Base-by-base conservation (phyloP, 2,888 invertebrate genomes). In the Agrilus mali region DNA sequence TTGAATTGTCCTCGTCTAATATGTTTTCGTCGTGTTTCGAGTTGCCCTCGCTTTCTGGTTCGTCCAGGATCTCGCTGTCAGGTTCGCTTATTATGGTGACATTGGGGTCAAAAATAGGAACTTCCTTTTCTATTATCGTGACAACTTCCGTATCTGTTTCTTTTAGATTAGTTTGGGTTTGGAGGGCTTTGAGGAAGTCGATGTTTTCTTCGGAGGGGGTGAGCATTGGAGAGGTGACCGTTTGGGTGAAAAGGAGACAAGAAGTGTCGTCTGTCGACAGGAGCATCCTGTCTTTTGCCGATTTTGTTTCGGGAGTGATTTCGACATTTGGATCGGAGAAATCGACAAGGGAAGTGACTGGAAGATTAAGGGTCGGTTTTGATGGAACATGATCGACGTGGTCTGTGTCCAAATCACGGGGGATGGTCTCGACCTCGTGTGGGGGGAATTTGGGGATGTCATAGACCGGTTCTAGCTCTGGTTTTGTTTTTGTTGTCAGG, bases 151-250 rank as follows among this genome's bases (percentile, higher is more conserved):
- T n/a, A n/a, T 12, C 42, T 16, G 12, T 14, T 34, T 31, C 35
- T 31, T 45, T 38, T 10, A 38, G 2, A 12, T 38, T 31, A 4
- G 17, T 14, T 4, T 38, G 20, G 8, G 20, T 20, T 46, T 60
- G 57, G 48, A 68, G 64, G 32, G 62, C 66, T 53, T 67, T 65
- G 39, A 67, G 53, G 52, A 68, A 67, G 54, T 68, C 68, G 27
- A 67, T 65, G 47, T 64, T 64, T 49, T 68, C 68, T 46, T 68
- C 68, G 15, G 64, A 64, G 7, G 68, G 68, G 14, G 68, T 68
- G 38, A 67, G 46, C 66, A 67, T 67, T 4, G 68, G 68, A 1
- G 65, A 65, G 13, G 66, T 67, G 14, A 68, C 65, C 2, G 68
- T 68, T 55, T 68, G 68, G 1, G 67, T 67, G 47, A 67, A 68